Evolutionary conservation across 1,140 invertebrate species (phyloP).

Genomic region (Nixonia krombeini): DNA sequence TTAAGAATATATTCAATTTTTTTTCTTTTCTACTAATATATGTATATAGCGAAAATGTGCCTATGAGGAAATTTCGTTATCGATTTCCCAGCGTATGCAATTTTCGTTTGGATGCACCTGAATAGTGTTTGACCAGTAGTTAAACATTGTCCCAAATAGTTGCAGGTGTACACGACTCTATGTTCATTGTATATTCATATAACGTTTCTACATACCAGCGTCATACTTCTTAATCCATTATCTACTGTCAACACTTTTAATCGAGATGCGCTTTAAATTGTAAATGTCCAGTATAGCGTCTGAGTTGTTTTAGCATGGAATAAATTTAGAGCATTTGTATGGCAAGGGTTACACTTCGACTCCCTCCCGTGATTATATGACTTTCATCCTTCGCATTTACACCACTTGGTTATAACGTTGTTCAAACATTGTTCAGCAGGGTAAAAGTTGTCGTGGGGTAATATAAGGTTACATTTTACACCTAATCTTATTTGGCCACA

Average conservation of each 20-base stretch:
- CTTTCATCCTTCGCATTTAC: slow-evolving; percentile 34
- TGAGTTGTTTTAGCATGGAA: slow-evolving; percentile 7
- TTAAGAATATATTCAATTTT: too few species aligned
- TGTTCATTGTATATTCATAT: slow-evolving; percentile 33
- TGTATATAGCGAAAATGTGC: too few species aligned
- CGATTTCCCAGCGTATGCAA: too few species aligned
- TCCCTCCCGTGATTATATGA: slow-evolving; percentile 26
- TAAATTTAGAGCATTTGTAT: slow-evolving; percentile 34
- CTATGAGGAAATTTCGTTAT: too few species aligned
- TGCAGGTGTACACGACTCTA: slow-evolving; percentile 18
- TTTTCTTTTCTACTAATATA: too few species aligned
- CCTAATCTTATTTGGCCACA: too few species aligned
- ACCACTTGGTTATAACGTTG: too few species aligned
- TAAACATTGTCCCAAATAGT: slow-evolving; percentile 19
- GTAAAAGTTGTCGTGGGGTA: too few species aligned
- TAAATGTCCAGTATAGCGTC: slow-evolving; percentile 34
- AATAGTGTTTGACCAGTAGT: slow-evolving; percentile 1
- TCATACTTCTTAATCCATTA: slow-evolving; percentile 40
- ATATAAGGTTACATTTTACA: too few species aligned
- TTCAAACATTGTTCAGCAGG: too few species aligned
- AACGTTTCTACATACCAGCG: too few species aligned
- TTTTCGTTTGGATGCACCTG: too few species aligned
- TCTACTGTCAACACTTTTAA: slow-evolving; percentile 45
- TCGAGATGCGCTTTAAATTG: slow-evolving; percentile 48
- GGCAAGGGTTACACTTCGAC: slow-evolving; percentile 14